Evolutionary conservation across 1,140 invertebrate genomes (phyloP), one percentile per base, ranked within the genome.

Genomic region (Frieseomelitta varia): DNA sequence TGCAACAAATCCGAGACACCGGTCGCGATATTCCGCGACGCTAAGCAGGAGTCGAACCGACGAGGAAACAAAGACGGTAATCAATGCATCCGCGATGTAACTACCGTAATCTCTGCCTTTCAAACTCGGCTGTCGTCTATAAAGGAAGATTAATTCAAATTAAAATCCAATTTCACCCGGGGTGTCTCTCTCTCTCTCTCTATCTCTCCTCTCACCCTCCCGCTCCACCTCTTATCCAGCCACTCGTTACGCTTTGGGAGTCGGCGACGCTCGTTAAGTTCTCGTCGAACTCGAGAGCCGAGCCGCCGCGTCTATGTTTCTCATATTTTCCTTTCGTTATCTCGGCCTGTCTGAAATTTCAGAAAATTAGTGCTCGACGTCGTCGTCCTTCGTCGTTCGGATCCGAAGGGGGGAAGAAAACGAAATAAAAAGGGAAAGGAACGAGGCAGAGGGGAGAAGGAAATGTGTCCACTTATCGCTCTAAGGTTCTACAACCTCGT

Each of bases 131-230:
- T 77, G 56, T 56, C 81, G 72, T 81, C 85, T 79, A 82, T 89
- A 90, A 90, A 90, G 85, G 85, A 79, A 89, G 84, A 90, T 90
- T 90, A 89, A 90, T 90, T 90, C 85, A 90, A 89, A 90, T 90
- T 90, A 89, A 89, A 90, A 87, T 90, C 88, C 88, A 90, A 90
- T 90, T 90, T 89, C 67, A 81, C 39, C 39, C 39, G 51, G 77
- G 79, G 75, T 87, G 85, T 85, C 81, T 87, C 79, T 86, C 81
- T 84, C 81, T 86, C 75, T 39, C 39, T 85, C 81, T 87, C 71
- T 86, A 78, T 84, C 81, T 84, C 75, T 47, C 77, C 27, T 15
- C 61, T 21, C 24, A 1, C 75, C 77, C 69, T 56, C 24, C 63
- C 56, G 10, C 19, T 2, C 72, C 63, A 65, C 14, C 73, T 39